phyloP scores from a whole-genome alignment of 2,888 invertebrate species.

The Lepas anatifera region DNA sequence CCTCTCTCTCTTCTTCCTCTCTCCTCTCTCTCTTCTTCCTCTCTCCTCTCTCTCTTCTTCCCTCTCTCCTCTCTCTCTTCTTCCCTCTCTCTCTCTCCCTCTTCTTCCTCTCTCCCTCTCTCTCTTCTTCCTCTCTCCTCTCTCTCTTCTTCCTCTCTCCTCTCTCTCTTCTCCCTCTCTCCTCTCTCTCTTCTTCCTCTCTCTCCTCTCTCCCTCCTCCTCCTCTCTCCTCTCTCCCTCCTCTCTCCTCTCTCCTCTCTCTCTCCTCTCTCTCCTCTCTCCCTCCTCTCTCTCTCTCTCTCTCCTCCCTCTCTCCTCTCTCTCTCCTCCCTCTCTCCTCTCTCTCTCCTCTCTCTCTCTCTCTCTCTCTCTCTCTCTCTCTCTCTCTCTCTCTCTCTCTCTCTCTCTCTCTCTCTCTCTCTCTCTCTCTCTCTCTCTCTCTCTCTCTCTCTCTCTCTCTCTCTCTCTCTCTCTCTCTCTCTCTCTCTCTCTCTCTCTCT shows the following conservation, averaged over 20 bases:
- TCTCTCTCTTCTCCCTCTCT: not conserved
- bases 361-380: not conserved
- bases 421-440: conserved; percentile 2
- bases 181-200: conserved; percentile 1
- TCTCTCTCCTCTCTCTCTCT: not conserved
- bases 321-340: not conserved
- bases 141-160: not conserved
- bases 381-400: not conserved
- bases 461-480: not conserved
- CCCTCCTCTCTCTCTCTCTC: not conserved
- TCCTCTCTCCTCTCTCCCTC: not conserved
- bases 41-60: conserved; percentile 57
- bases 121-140: not conserved
- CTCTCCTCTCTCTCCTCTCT: not conserved
- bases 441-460: not conserved
- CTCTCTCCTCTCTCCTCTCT: not conserved
- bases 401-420: not conserved
- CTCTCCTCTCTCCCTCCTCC: not conserved
- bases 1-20: conserved; percentile 45
- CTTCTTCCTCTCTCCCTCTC: not conserved
- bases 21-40: conserved; percentile 59
- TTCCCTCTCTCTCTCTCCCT: not conserved
- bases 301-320: not conserved
- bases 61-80: too few relatives aligned
- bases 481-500: too few relatives aligned